phyloP scores from a whole-genome alignment of 2,797 vertebrate genomes.

The Anguilla obscura region DNA sequence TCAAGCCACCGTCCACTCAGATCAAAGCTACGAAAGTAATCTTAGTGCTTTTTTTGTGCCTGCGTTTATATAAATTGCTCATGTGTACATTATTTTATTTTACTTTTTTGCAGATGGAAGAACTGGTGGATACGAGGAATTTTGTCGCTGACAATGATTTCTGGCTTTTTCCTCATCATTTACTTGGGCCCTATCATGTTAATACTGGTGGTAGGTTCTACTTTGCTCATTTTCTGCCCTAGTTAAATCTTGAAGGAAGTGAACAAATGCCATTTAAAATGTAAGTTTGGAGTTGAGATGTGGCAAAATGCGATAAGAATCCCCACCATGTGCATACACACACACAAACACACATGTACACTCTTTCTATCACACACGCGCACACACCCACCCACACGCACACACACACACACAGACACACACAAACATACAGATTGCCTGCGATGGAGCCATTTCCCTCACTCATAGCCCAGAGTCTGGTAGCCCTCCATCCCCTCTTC shows the following conservation, averaged over 20 bases:
- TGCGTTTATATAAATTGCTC: neutral
- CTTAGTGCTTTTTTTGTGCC: neutral
- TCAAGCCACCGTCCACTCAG: neutral
- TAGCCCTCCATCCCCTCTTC: neutral
- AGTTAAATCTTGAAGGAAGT: neutral
- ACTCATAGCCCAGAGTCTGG: neutral
- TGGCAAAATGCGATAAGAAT: neutral
- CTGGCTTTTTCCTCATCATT: slow-evolving; percentile 88
- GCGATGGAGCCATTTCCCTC: neutral
- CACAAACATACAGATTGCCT: neutral
- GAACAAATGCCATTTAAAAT: neutral
- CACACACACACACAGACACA: neutral
- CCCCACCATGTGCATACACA: neutral
- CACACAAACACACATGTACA: neutral
- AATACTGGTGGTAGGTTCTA: slow-evolving; percentile 72
- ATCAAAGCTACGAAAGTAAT: neutral
- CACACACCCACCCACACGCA: neutral
- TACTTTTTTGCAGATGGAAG: slow-evolving; percentile 82
- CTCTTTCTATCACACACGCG: neutral
- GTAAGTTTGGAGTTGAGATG: neutral
- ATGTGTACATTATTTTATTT: too few relatives aligned
- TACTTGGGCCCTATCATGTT: slow-evolving; percentile 92
- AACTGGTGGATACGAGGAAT: slow-evolving; percentile 99
- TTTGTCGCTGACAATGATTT: slow-evolving; percentile 91
- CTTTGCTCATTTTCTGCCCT: neutral